A percentile compares a stretch with the other conserved stretches of the same genome.
phyloP scores from a whole-genome alignment of 2,888 invertebrate species.

The Exocentrus adspersus region DNA sequence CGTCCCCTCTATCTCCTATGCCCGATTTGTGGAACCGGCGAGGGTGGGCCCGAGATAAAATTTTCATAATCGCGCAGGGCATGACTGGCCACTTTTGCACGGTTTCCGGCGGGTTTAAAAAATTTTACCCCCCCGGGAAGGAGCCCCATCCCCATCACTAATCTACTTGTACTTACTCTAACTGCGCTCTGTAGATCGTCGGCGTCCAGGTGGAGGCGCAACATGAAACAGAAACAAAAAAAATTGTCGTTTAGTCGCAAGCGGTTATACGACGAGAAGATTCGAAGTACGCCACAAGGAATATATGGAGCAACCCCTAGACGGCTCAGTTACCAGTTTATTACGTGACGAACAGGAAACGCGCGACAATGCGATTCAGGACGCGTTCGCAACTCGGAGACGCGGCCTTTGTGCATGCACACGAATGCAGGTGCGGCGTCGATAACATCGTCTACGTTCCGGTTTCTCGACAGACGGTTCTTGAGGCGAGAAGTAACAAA shows the following conservation, averaged over 20 bases:
- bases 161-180: constrained; percentile 21
- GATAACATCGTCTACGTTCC: background rate
- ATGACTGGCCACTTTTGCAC: background rate
- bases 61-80: background rate
- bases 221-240: constrained; percentile 19
- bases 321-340: no score
- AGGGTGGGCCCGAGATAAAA: background rate
- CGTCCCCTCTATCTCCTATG: background rate
- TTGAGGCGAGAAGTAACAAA: no score
- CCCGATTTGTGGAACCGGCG: background rate
- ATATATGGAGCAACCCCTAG: background rate
- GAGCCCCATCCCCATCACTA: no score
- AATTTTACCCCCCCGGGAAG: background rate
- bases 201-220: background rate
- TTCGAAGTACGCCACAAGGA: constrained; percentile 12
- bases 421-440: background rate
- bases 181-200: constrained; percentile 14
- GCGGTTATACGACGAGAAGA: background rate
- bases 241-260: constrained; percentile 13
- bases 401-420: background rate
- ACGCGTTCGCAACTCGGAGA: background rate
- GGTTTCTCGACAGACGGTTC: no score
- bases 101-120: background rate
- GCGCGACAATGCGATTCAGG: background rate
- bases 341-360: background rate